Base-by-base conservation (phyloP, 2,888 invertebrate species). In the Parnassius glacialis region DNA sequence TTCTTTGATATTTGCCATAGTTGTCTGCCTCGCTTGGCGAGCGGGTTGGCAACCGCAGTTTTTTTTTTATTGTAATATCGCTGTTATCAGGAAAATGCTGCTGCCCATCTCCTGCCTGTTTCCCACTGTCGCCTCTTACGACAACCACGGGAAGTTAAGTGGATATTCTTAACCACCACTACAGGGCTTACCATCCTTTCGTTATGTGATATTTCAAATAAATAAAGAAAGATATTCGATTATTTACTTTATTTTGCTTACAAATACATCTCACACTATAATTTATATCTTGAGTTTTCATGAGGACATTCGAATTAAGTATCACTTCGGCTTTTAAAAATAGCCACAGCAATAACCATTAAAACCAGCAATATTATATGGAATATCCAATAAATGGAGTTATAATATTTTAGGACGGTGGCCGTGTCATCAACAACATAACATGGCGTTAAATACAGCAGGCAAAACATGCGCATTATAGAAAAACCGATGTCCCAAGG, bases 401-500 rank as follows among this genome's bases (percentile, higher is more conserved):
- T 83, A 71, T 90, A 91, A 65, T 88, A 91, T 50, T 68, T 74
- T 0, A 90, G 55, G 2, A 86, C 68, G 0, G 66, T 66, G 0
- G 56, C 13, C 1, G 78, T 70, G 62, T 88, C 80, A 3, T 63
- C 50, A 1, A 89, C 56, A 2, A 85, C 66, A 16, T 87, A 72
- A 63, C 90, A 90, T 2, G 91, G 91, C 0, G 89, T 84, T 45
- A 90, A 73, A 68, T 90, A 91, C 34, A 85, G 78, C 0, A 90
- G 68, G 67, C 89, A 90, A 34, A 90, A 78, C 20, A 84, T 50
- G 2, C 91, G 81, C 87, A 88, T 88, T 65, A 90, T 85, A 0
- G 87, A 85, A 64, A 85, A 90, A 0, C 90, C 90, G 13, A 91
- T 79, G 65, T 94, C 92, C 90, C 94, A 94, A 0, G 93, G 75